phyloP scores from a whole-genome alignment of 2,888 invertebrate species.

The Erannis defoliaria region DNA sequence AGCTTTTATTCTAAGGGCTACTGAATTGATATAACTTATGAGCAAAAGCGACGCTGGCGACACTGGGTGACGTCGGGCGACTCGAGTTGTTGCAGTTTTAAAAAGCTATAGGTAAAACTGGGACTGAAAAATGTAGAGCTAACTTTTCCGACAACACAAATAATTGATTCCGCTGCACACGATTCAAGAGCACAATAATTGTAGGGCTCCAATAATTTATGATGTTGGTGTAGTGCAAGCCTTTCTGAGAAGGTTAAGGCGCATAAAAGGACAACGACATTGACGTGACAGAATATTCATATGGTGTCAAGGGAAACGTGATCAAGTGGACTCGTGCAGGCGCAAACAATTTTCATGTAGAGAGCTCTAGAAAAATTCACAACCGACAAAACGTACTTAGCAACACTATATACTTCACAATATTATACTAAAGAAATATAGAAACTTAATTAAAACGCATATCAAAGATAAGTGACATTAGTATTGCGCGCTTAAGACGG shows the following conservation, averaged over 20 bases:
- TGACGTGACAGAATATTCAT: conserved; percentile 50
- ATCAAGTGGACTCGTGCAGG: conserved; percentile 60
- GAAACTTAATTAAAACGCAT: too few species aligned
- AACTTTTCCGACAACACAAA: not conserved
- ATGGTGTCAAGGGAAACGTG: conserved; percentile 72
- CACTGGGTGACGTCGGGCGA: too few species aligned
- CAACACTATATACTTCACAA: too few species aligned
- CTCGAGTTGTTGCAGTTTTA: too few species aligned
- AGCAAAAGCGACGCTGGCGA: too few species aligned
- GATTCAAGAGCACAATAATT: conserved; percentile 21
- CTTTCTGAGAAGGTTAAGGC: conserved; percentile 63
- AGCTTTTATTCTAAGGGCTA: too few species aligned
- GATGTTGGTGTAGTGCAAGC: conserved; percentile 34
- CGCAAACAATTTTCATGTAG: conserved; percentile 47
- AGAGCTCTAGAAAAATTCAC: conserved; percentile 42
- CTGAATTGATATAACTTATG: too few species aligned
- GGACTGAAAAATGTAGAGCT: too few species aligned
- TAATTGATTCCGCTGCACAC: conserved; percentile 23
- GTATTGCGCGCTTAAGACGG: too few species aligned
- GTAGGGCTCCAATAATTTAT: conserved; percentile 33
- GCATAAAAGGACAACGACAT: conserved; percentile 68
- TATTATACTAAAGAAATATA: too few species aligned
- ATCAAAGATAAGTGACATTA: too few species aligned
- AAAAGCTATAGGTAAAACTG: too few species aligned
- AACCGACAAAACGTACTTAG: not conserved